phyloP scores from a whole-genome alignment of 2,797 vertebrate genomes.

The Acanthurus tractus region DNA sequence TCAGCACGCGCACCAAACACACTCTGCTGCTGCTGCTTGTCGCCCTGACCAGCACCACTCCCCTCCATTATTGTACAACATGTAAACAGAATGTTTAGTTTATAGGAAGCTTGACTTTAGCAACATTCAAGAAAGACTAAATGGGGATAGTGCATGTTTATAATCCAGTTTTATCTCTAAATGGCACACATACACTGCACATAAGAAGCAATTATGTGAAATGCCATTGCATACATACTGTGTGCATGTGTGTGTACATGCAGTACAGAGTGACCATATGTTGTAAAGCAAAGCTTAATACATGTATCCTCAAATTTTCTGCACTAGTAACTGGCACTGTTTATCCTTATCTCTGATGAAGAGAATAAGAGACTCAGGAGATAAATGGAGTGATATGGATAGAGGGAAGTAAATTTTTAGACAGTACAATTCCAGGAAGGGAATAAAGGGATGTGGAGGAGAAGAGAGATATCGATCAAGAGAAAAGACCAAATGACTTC shows the following conservation, averaged over 20 bases:
- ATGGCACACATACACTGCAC: background rate
- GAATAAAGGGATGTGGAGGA: background rate
- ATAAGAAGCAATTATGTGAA: background rate
- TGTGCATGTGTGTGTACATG: background rate
- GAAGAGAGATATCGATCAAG: background rate
- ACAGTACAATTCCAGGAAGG: background rate
- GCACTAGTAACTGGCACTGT: background rate
- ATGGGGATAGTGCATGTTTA: background rate
- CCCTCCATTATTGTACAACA: background rate
- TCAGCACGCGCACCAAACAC: no score
- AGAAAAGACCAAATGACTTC: slow-evolving; percentile 7
- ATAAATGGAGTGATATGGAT: background rate
- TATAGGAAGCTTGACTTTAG: background rate
- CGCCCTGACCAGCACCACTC: background rate
- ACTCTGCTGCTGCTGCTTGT: no score
- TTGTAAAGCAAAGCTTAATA: no score
- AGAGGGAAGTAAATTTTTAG: background rate
- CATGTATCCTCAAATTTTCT: background rate
- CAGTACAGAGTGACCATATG: background rate
- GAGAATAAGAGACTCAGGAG: background rate
- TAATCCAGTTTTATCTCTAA: background rate
- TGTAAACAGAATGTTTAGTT: background rate
- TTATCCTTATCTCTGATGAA: slow-evolving; percentile 2
- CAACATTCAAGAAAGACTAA: slow-evolving; percentile 6
- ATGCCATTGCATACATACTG: background rate